Evolutionary conservation across 2,113 vertebrate species (phyloP).

Genomic region (Xenopus laevis): DNA sequence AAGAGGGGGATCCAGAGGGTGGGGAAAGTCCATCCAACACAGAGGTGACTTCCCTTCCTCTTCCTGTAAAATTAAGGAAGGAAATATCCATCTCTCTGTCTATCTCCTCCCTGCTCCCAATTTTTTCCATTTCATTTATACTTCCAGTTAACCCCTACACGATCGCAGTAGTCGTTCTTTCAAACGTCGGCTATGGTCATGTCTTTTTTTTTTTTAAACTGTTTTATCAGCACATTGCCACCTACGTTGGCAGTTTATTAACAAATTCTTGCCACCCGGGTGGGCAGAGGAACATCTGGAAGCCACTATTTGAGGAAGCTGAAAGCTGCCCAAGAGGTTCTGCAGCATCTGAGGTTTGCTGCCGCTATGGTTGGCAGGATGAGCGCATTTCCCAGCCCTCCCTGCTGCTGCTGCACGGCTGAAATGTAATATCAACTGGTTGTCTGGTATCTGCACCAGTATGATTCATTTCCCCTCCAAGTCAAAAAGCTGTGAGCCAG

Average conservation of each 20-base stretch:
- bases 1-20: neutral
- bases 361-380: neutral
- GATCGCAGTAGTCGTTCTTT: no score
- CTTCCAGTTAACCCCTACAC: neutral
- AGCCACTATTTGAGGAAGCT: no score
- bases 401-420: neutral
- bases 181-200: no score
- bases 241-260: no score
- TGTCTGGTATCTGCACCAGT: neutral
- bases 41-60: constrained; percentile 2
- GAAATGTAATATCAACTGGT: neutral
- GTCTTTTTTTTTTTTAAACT: no score
- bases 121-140: neutral
- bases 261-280: no score
- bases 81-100: constrained; percentile 1
- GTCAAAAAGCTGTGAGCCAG: neutral
- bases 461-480: neutral
- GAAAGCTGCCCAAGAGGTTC: neutral
- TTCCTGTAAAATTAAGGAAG: constrained; percentile 14
- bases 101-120: constrained; percentile 1
- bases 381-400: no score
- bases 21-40: constrained; percentile 4
- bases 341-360: neutral
- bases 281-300: no score
- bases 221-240: no score